A percentile compares a stretch with the other conserved stretches of the same genome.
These are phyloP conservation scores for Riparia riparia DNA, from an alignment of 2,113 vertebrate genomes.

Conservation along the genomic window DNA sequence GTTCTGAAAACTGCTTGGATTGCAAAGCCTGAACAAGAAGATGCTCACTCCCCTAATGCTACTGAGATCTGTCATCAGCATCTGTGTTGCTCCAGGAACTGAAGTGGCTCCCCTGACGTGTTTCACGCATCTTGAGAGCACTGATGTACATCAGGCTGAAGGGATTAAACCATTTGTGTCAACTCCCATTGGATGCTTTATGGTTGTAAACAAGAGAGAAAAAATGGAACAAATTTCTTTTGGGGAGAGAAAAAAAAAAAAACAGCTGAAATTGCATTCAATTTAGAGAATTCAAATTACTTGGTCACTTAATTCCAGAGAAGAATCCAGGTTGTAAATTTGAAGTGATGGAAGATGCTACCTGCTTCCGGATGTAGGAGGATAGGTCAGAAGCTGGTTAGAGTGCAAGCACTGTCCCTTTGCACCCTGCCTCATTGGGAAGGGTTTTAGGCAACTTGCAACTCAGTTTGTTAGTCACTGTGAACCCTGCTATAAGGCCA, in stretches of 20 bases:
- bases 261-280: neutral
- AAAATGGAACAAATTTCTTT: neutral
- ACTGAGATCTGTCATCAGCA: neutral
- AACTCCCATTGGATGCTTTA: neutral
- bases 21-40: neutral
- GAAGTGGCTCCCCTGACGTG: neutral
- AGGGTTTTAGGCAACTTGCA: neutral
- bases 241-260: too few relatives aligned
- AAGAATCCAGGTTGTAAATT: neutral
- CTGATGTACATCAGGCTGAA: neutral
- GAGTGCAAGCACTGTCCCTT: neutral
- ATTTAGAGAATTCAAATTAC: neutral
- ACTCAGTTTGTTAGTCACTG: neutral
- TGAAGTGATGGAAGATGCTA: neutral
- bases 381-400: neutral
- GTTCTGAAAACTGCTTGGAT: neutral
- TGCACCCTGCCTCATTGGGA: neutral
- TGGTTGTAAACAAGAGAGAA: neutral
- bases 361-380: neutral
- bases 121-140: neutral
- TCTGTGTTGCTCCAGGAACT: neutral
- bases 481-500: neutral
- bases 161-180: neutral
- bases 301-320: neutral
- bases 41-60: neutral